phyloP scores from a whole-genome alignment of 2,113 vertebrate species.

The Grantiella picta region DNA sequence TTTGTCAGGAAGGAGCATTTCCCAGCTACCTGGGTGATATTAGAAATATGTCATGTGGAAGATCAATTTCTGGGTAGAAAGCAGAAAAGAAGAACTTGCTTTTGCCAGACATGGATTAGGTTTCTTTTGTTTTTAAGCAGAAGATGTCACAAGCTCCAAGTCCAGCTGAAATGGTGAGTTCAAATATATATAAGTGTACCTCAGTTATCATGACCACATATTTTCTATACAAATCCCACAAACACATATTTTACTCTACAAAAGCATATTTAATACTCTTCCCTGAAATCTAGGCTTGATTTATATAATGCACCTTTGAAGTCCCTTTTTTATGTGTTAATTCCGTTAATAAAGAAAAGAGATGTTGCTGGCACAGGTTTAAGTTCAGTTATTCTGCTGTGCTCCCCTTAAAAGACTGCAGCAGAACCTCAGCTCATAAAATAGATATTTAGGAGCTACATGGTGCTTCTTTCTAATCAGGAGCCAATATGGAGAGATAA shows the following conservation, averaged over 20 bases:
- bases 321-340: neutral
- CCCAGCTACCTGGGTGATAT: neutral
- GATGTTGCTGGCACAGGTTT: neutral
- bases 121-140: neutral
- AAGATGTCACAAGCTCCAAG: neutral
- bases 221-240: neutral
- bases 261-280: neutral
- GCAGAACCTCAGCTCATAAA: neutral
- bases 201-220: neutral
- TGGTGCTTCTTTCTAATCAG: neutral
- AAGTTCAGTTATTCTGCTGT: neutral
- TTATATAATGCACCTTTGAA: neutral
- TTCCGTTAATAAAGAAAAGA: neutral
- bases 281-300: neutral
- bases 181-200: neutral
- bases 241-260: neutral
- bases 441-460: neutral
- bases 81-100: neutral
- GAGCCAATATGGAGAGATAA: neutral
- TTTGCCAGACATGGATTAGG: neutral
- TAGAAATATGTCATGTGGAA: neutral
- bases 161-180: neutral
- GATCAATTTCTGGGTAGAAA: neutral
- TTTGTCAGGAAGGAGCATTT: neutral
- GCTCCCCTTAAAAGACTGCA: neutral